Percentiles rank a stretch among this genome's conserved stretches.
phyloP scores from a whole-genome alignment of 2,797 vertebrate genomes.

The Eupleurogrammus muticus region DNA sequence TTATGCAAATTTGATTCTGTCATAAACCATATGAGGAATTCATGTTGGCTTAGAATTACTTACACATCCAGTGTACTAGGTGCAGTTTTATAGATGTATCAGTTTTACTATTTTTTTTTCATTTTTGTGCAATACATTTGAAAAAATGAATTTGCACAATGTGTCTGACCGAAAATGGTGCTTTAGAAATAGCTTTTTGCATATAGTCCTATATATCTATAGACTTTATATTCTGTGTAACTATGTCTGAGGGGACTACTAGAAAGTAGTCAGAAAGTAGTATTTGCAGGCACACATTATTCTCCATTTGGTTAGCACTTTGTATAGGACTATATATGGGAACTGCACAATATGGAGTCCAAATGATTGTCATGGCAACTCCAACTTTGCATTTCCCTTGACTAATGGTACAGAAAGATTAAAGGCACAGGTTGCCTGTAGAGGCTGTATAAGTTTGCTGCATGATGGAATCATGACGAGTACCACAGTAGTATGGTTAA shows the following conservation, averaged over 20 bases:
- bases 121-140: conserved; percentile 80
- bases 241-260: conserved; percentile 58
- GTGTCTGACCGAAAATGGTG: conserved; percentile 83
- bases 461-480: conserved; percentile 86
- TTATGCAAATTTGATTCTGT: conserved; percentile 63
- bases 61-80: conserved; percentile 60
- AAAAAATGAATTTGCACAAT: conserved; percentile 76
- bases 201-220: conserved; percentile 66
- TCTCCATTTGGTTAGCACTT: conserved; percentile 77
- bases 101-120: conserved; percentile 61
- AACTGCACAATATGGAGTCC: conserved; percentile 72
- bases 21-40: conserved; percentile 51
- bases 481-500: conserved; percentile 84
- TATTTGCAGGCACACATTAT: conserved; percentile 69
- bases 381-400: conserved; percentile 69
- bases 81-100: conserved; percentile 65
- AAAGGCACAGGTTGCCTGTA: conserved; percentile 92
- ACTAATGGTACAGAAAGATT: conserved; percentile 81
- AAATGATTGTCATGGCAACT: conserved; percentile 69
- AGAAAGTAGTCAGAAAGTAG: conserved; percentile 61
- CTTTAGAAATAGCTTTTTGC: conserved; percentile 76
- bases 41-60: conserved; percentile 55
- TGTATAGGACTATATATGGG: conserved; percentile 72
- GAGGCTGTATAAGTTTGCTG: conserved; percentile 85
- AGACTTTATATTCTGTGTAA: conserved; percentile 63